Conservation (phyloP, 1,140 invertebrate species). For the Rhagoletis zephyria region DNA sequence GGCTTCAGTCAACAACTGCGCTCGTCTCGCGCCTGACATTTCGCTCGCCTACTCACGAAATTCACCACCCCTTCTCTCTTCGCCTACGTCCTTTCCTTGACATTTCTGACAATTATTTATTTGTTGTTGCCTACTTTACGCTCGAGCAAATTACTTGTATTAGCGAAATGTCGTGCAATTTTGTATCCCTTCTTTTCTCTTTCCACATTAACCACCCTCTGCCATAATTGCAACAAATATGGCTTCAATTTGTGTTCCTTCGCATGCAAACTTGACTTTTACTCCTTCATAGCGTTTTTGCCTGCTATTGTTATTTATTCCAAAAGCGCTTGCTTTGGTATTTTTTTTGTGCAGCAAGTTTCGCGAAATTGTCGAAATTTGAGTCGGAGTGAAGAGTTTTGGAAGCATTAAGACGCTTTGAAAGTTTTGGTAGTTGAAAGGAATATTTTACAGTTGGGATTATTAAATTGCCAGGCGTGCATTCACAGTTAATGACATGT, state of each 20-base stretch:
- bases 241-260: background rate
- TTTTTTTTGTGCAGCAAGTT: background rate
- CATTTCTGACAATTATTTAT: background rate
- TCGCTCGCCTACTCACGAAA: background rate
- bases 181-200: background rate
- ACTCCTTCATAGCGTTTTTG: background rate
- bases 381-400: background rate
- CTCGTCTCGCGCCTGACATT: background rate
- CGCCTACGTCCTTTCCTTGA: background rate
- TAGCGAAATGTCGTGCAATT: background rate
- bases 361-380: conserved; percentile 13
- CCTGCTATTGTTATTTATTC: background rate
- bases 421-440: conserved; percentile 21
- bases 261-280: background rate
- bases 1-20: background rate
- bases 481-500: conserved; percentile 3
- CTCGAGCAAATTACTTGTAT: conserved; percentile 13
- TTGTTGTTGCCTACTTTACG: conserved; percentile 4
- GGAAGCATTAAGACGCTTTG: background rate
- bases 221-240: background rate
- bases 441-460: background rate
- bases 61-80: background rate
- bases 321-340: background rate
- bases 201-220: background rate
- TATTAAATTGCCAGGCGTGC: background rate